These are phyloP conservation scores for Chalcis sispes DNA, from an alignment of 2,888 invertebrate genomes.

Conservation along the genomic window DNA sequence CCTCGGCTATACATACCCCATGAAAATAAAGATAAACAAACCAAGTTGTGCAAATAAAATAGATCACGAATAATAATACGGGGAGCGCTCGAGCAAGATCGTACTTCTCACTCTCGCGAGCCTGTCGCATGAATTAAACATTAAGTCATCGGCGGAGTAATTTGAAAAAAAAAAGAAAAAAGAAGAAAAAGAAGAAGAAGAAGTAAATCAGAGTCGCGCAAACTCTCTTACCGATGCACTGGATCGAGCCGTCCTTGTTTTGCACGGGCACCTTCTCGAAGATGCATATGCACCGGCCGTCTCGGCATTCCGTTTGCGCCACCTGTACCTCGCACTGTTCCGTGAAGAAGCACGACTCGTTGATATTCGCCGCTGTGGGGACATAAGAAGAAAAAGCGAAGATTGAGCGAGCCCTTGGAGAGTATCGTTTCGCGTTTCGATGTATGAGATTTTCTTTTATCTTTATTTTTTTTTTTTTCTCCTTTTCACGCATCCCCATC, in stretches of 20 bases:
- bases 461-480: too few species aligned
- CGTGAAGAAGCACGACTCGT: constrained; percentile 89
- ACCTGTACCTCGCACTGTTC: constrained; percentile 88
- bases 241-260: constrained; percentile 83
- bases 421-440: too few species aligned
- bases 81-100: too few species aligned
- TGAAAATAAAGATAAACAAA: not conserved
- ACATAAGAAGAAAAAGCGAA: not conserved
- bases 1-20: too few species aligned
- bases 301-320: constrained; percentile 87
- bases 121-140: constrained; percentile 22
- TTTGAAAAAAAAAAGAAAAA: constrained; percentile 58
- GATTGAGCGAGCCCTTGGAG: not conserved
- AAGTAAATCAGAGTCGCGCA: not conserved
- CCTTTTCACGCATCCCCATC: too few species aligned
- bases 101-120: too few species aligned
- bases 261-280: constrained; percentile 86
- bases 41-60: not conserved
- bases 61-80: too few species aligned
- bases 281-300: constrained; percentile 86
- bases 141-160: not conserved
- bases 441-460: too few species aligned
- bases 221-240: constrained; percentile 83
- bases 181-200: not conserved
- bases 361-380: constrained; percentile 83